Conservation (phyloP, 1,140 invertebrate species). For the Charaxes varanes region DNA sequence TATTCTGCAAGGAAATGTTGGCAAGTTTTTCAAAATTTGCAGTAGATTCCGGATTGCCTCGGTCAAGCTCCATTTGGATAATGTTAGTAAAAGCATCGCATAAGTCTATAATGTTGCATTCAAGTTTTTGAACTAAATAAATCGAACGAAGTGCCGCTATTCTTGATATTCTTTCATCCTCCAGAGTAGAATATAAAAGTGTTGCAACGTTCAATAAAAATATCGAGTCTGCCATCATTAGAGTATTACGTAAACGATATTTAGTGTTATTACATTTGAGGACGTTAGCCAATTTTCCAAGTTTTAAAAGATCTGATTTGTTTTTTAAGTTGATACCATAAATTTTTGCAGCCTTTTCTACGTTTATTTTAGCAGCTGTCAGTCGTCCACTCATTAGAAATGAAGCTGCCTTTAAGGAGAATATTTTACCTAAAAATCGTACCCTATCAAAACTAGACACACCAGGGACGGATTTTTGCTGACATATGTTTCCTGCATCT, state of each 20-base stretch:
- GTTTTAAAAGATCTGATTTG: constrained; percentile 35
- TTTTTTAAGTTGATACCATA: constrained; percentile 47
- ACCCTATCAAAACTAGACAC: constrained; percentile 38
- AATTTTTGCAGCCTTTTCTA: constrained; percentile 38
- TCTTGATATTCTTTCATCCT: constrained; percentile 44
- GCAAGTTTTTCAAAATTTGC: constrained; percentile 44
- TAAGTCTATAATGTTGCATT: constrained; percentile 45
- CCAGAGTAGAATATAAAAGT: constrained; percentile 41
- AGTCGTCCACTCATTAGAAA: constrained; percentile 40
- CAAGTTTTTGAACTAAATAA: constrained; percentile 39
- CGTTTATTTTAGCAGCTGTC: constrained; percentile 40
- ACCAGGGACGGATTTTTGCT: constrained; percentile 20
- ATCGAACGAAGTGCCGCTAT: constrained; percentile 43
- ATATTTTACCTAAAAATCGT: constrained; percentile 54
- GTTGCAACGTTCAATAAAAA: constrained; percentile 59
- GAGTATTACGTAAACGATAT: constrained; percentile 30
- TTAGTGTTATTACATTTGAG: constrained; percentile 36
- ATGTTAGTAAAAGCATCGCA: constrained; percentile 49
- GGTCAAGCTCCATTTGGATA: constrained; percentile 50
- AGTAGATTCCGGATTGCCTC: constrained; percentile 39
- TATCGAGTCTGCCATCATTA: constrained; percentile 49
- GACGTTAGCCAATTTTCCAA: constrained; percentile 28
- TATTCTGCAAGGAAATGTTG: constrained; percentile 29
- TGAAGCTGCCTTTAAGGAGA: constrained; percentile 47
- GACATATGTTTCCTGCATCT: constrained; percentile 51